A percentile compares a stretch with the other conserved stretches of the same genome.
Evolutionary conservation across 1,140 invertebrate genomes (phyloP).

Genomic region (Drosophila azteca): DNA sequence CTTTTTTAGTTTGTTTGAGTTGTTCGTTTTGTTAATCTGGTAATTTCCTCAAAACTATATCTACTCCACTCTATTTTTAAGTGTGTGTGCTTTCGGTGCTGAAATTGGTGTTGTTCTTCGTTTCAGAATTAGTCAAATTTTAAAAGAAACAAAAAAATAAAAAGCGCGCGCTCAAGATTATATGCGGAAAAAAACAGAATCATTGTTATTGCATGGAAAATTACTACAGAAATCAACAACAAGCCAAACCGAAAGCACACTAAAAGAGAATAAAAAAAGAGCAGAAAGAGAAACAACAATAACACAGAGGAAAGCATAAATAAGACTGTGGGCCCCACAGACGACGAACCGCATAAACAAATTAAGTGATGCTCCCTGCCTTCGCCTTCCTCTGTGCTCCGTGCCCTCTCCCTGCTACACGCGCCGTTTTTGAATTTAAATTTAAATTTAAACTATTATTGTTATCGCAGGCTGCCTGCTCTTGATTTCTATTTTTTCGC

Average conservation of each 20-base stretch:
- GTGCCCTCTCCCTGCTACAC: too few relatives aligned
- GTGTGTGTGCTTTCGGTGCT: too few relatives aligned
- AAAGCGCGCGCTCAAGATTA: constrained; percentile 43
- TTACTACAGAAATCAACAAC: constrained; percentile 70
- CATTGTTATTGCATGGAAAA: constrained; percentile 82
- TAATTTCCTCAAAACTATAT: too few relatives aligned
- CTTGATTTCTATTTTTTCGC: constrained; percentile 38
- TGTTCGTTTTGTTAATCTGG: too few relatives aligned
- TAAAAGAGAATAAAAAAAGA: constrained; percentile 38
- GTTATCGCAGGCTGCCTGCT: constrained; percentile 26
- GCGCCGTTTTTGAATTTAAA: constrained; percentile 42
- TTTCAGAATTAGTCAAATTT: too few relatives aligned
- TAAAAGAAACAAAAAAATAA: constrained; percentile 20
- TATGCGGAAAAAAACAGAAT: constrained; percentile 56
- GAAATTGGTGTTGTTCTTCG: too few relatives aligned
- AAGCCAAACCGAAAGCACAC: constrained; percentile 35
- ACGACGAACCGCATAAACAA: constrained; percentile 57
- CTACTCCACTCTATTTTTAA: too few relatives aligned
- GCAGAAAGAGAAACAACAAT: constrained; percentile 40
- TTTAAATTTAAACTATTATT: constrained; percentile 61
- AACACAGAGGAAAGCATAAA: constrained; percentile 59
- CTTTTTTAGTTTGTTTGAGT: too few relatives aligned
- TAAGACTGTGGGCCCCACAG: constrained; percentile 62
- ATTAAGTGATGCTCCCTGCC: constrained; percentile 41
- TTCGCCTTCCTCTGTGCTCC: too few relatives aligned